Evolutionary conservation across 1,140 invertebrate species (phyloP), one percentile per base, ranked within the genome.

Genomic region (Macrostomum lignano): DNA sequence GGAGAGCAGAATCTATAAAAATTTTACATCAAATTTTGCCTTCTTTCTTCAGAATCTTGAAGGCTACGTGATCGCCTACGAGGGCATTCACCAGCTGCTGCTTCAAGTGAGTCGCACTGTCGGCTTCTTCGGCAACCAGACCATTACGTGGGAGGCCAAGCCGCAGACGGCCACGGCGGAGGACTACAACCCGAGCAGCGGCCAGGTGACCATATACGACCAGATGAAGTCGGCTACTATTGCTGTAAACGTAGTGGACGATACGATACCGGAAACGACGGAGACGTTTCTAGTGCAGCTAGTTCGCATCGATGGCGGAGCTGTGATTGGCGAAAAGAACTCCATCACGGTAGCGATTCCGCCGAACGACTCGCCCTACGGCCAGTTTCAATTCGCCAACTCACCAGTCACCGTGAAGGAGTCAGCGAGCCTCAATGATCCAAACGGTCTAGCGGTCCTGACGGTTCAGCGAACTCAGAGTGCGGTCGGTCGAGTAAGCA

Each of bases 301-400:
- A 6, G 37, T 34, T 23, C 42, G 48, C 33, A 44, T 46, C 19
- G 29, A 35, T 40, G 48, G 46, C 14, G 41, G 41, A 14, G 49
- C 50, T 11, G 11, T 33, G 10, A 24, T 55, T 2, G 50, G 49
- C n/a, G 30, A 39, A 7, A 22, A 31, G 3, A 42, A 31, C 4
- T 21, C 33, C 21, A 47, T 55, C 0, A 40, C 41, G 14, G 38
- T 55, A 6, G 50, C 44, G 25, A 55, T 55, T 14, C 29, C 47
- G 23, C 51, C 49, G 39, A 55, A 52, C 42, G 52, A 55, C 37
- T 53, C 52, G 7, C 52, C 50, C 13, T 46, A 42, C 38, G 52
- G 52, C 25, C 28, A 51, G 3, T 53, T 55, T 29, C 28, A 31
- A 4, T 33, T 36, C 7, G 19, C 21, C 10, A 10, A 10, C n/a